phyloP scores from a whole-genome alignment of 2,797 vertebrate genomes.

The Heliangelus exortis region DNA sequence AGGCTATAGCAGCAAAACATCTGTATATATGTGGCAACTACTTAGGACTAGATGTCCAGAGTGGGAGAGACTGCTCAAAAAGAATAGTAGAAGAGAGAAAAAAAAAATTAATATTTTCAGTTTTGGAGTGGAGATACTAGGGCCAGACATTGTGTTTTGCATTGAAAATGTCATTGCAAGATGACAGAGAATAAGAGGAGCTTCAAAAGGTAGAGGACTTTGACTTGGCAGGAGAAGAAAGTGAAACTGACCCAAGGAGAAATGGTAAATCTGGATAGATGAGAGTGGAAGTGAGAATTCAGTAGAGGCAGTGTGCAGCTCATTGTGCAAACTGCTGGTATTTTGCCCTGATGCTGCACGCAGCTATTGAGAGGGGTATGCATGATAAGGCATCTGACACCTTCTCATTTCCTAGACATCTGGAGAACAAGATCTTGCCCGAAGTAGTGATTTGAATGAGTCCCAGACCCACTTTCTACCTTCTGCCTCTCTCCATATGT shows the following conservation, averaged over 20 bases:
- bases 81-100: not conserved
- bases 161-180: not conserved
- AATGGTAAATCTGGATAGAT: not conserved
- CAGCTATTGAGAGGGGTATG: not conserved
- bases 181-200: not conserved
- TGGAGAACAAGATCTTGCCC: not conserved
- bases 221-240: not conserved
- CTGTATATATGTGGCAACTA: not conserved
- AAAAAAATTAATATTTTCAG: not conserved
- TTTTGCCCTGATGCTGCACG: not conserved
- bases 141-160: not conserved
- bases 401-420: not conserved
- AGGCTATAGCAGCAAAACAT: not conserved
- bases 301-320: not conserved
- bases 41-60: not conserved
- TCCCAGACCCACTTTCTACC: not conserved
- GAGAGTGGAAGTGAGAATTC: not conserved
- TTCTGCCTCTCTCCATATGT: not conserved
- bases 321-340: not conserved
- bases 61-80: not conserved
- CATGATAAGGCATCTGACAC: not conserved
- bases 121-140: not conserved
- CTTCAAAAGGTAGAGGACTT: not conserved
- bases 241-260: not conserved
- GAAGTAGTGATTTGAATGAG: not conserved